Evolutionary conservation across 2,797 vertebrate species (phyloP).

Genomic region (Chaetophractus vellerosus): DNA sequence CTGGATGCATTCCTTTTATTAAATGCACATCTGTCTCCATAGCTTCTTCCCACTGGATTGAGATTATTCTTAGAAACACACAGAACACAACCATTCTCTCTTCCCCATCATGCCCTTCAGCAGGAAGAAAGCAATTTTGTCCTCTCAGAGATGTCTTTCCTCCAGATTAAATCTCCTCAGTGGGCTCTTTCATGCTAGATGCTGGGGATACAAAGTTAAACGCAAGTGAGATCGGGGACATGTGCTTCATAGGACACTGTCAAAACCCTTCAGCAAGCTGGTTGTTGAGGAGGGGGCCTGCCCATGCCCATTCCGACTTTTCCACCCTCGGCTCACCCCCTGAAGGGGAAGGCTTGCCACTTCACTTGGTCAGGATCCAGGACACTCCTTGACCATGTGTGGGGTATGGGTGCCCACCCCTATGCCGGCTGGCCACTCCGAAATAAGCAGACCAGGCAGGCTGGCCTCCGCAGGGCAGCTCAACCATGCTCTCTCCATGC

Average conservation of each 20-base stretch:
- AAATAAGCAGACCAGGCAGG: not conserved
- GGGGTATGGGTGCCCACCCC: not conserved
- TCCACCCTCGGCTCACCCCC: not conserved
- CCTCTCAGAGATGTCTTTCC: not conserved
- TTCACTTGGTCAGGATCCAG: not conserved
- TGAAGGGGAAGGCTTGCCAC: not conserved
- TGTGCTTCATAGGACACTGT: not conserved
- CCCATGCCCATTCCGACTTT: not conserved
- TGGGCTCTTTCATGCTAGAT: not conserved
- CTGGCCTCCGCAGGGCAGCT: not conserved
- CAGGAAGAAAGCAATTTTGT: not conserved
- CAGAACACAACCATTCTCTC: not conserved
- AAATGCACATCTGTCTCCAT: conserved; percentile 44
- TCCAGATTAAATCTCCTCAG: not conserved
- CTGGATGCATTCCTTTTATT: not conserved
- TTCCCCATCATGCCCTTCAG: not conserved
- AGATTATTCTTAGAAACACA: not conserved
- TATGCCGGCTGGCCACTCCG: no score
- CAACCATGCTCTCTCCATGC: not conserved
- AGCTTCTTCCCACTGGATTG: not conserved
- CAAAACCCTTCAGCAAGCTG: not conserved
- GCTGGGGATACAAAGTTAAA: not conserved
- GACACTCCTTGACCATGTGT: not conserved
- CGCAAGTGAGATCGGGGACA: not conserved
- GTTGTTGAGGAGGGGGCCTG: not conserved